Base-by-base conservation (phyloP, 1,140 invertebrate genomes). In the Wasmannia auropunctata region DNA sequence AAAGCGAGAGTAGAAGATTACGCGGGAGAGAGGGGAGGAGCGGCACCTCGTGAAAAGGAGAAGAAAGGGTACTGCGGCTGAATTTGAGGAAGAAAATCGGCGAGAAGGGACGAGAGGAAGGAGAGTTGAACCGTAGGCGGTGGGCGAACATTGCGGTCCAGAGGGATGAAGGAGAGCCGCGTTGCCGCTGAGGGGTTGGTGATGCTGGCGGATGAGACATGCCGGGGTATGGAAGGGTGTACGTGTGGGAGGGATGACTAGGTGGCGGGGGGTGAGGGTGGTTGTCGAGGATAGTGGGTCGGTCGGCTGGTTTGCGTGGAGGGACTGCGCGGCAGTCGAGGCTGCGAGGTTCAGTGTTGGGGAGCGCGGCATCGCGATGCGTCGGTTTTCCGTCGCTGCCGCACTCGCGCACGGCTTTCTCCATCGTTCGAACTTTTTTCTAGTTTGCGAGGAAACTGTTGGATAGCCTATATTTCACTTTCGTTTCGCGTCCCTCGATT, bases 281-380 rank as follows among this genome's bases (percentile, higher is more conserved):
- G 75, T 83, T 67, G 88, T 90, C 89, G 91, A 88, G 91, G 91
- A 91, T 92, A 92, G 91, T 93, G 92, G 92, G 90, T 91, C 88
- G 91, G 91, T 91, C 49, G 90, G 90, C 87, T 81, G 90, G 92
- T 93, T 94, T 94, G 94, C 94, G 93, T 94, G 92, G 92, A 92
- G 89, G 87, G 91, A 91, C 91, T 95, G 95, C 94, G 94, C 94
- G 92, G 86, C 92, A 92, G 92, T 91, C 92, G 93, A 94, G 93
- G 92, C 92, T 92, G 92, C 92, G 89, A 92, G 92, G 92, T 92
- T 94, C 92, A 95, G 94, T 94, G 93, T 93, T 93, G 90, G 92
- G 88, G 91, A 94, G 91, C 93, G 93, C 93, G 92, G 93, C 93
- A 91, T 88, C 94, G 94, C 92, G 94, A 95, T 95, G 95, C 93